A percentile compares a stretch with the other conserved stretches of the same genome.
phyloP scores from a whole-genome alignment of 2,888 invertebrate species.

The Eristalis arbustorum region DNA sequence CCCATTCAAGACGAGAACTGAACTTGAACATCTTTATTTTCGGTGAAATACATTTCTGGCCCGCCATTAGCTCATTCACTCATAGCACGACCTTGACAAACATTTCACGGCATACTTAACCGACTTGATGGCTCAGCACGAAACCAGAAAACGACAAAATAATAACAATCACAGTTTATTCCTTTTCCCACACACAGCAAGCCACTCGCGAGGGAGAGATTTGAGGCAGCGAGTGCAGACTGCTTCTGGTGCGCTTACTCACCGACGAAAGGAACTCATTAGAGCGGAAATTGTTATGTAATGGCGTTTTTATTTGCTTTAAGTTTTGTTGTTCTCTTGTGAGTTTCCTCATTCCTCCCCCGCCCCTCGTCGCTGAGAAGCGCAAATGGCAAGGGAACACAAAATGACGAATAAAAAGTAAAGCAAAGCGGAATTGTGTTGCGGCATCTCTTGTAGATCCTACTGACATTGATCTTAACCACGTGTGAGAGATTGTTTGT shows the following conservation, averaged over 20 bases:
- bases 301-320: slow-evolving; percentile 39
- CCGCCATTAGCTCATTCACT: slow-evolving; percentile 30
- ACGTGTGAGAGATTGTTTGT: slow-evolving; percentile 6
- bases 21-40: slow-evolving; percentile 10
- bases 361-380: not conserved
- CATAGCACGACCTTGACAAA: slow-evolving; percentile 36
- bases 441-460: slow-evolving; percentile 44
- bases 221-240: slow-evolving; percentile 34
- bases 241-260: slow-evolving; percentile 55
- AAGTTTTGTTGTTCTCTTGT: slow-evolving; percentile 6
- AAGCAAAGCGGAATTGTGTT: slow-evolving; percentile 26
- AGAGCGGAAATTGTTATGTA: slow-evolving; percentile 63
- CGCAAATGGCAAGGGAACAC: not conserved
- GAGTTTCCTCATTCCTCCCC: not conserved
- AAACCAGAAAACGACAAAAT: not conserved
- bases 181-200: slow-evolving; percentile 44
- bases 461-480: slow-evolving; percentile 68
- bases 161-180: slow-evolving; percentile 21
- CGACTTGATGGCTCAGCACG: slow-evolving; percentile 30
- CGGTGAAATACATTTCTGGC: slow-evolving; percentile 23
- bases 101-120: slow-evolving; percentile 54
- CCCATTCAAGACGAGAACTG: not conserved
- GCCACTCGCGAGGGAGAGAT: not conserved
- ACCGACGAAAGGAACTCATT: slow-evolving; percentile 66
- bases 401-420: slow-evolving; percentile 7